Evolutionary conservation across 2,888 invertebrate species (phyloP), one percentile per base, ranked within the genome.

Genomic region (Mythimna impura): DNA sequence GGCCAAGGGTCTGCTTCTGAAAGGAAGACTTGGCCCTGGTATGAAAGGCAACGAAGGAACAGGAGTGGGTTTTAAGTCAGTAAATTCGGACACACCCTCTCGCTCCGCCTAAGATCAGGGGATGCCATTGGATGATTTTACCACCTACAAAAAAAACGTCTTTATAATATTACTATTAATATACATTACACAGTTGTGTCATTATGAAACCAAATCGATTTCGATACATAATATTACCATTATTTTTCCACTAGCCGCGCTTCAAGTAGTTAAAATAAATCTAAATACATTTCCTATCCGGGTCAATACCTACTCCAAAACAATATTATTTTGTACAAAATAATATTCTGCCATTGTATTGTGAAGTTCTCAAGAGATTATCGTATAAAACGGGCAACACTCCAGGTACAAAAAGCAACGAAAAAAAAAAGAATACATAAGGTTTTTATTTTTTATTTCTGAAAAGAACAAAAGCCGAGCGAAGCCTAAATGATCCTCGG

Each of bases 401-500:
- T 86, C 30, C 76, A 78, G 81, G 73, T 77, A 81, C 22, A 74
- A 80, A 74, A 80, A 76, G 57, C 43, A 47, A 67, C 40, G 47
- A 22, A 65, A 71, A 74, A 77, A 73, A 63, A 66, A 66, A 69
- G 66, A 77, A 77, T 65, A 82, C 73, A 65, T 74, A 72, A 67
- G 76, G 65, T 83, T 85, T 30, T 76, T 68, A 77, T 66, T 74
- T 81, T 86, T 78, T 80, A 80, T 82, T 86, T 79, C 36, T 75
- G 71, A 78, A 83, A 85, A 78, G 75, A 85, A 86, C 76, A 83
- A 86, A 86, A 86, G 87, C 80, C 74, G 65, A 40, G 77, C 57
- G 81, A 85, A 85, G 83, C 86, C 78, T 78, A 85, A 86, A 81
- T 86, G 86, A 86, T 86, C 87, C 87, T 83, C 73, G 43, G 76